Evolutionary conservation across 1,140 invertebrate genomes (phyloP), one percentile per base, ranked within the genome.

Genomic region (Zaprionus ghesquierei): DNA sequence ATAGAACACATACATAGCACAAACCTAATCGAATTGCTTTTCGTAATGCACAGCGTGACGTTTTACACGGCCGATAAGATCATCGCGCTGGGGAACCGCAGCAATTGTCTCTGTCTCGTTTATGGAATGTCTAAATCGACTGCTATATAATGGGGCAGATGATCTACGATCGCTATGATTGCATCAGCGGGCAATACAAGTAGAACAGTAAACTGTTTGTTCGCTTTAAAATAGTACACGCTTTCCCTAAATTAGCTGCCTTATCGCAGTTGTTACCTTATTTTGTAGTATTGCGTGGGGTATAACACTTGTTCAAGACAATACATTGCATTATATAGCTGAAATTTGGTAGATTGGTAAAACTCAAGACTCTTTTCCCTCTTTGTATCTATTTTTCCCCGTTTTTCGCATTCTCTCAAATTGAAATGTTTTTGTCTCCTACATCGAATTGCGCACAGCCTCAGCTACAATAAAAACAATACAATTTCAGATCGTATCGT

Each of bases 171-270:
- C 18, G 41, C 51, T 4, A n/a, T 41, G 35, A 70, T 64, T 58
- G 54, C 62, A 65, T 65, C 61, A 59, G 25, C 54, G 46, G 20
- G 5, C 31, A 27, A 23, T 33, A 50, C 18, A 29, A 23, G 10
- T 54, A 29, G 53, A 65, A 71, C 69, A 71, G 20, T 71, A 51
- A 58, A 41, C 23, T 31, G 41, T 51, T 59, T 71, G 69, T 71
- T 71, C 23, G 33, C 5, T 51, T 46, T 0, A 60, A 41, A 41
- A 59, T 23, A 53, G 56, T 29, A 54, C 15, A 63, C 23, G 29
- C 44, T 46, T 46, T 49, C 22, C 22, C 33, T 38, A 29, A 55
- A 55, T 41, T 33, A 20, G 25, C 13, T 23, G n/a, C 6, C 29
- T 56, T 29, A 68, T 60, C 31, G 18, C 25, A 58, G 25, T 10